These are phyloP conservation scores for Vannuccia rotundouncinata DNA, from an alignment of 2,888 invertebrate species.

Conservation along the genomic window DNA sequence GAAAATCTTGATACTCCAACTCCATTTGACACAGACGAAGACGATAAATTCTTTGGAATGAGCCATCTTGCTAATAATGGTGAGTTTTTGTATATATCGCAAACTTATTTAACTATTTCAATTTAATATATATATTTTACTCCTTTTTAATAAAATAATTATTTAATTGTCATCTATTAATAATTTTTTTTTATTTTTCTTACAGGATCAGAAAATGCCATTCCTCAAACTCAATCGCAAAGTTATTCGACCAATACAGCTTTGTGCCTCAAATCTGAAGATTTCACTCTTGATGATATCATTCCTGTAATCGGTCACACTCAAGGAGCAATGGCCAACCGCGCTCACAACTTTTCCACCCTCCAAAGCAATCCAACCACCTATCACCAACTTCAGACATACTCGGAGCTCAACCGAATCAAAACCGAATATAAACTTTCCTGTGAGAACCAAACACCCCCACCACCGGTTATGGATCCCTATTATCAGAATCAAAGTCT, in stretches of 20 bases:
- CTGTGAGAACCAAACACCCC: background rate
- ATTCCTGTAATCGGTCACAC: background rate
- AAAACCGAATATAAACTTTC: background rate
- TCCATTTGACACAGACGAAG: constrained; percentile 25
- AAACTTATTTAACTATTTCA: background rate
- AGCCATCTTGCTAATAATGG: constrained; percentile 8
- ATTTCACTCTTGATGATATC: background rate
- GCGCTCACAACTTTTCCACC: background rate
- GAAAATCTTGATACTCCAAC: constrained; percentile 38
- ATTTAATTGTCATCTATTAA: background rate
- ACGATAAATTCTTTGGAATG: constrained; percentile 8
- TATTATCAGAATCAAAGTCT: background rate
- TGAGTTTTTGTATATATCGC: too few relatives aligned
- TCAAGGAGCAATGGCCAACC: background rate
- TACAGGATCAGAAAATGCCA: background rate
- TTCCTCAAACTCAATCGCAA: background rate
- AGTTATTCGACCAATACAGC: too few relatives aligned
- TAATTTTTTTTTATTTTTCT: background rate
- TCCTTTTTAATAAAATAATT: background rate
- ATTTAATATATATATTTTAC: background rate
- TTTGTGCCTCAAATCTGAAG: background rate
- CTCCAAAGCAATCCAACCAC: background rate
- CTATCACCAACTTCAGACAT: constrained; percentile 6
- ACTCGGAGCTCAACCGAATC: background rate
- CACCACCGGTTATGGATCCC: too few relatives aligned